Evolutionary conservation across 2,888 invertebrate genomes (phyloP), one percentile per base, ranked within the genome.

Genomic region (Nematopogon swammerdamellus): DNA sequence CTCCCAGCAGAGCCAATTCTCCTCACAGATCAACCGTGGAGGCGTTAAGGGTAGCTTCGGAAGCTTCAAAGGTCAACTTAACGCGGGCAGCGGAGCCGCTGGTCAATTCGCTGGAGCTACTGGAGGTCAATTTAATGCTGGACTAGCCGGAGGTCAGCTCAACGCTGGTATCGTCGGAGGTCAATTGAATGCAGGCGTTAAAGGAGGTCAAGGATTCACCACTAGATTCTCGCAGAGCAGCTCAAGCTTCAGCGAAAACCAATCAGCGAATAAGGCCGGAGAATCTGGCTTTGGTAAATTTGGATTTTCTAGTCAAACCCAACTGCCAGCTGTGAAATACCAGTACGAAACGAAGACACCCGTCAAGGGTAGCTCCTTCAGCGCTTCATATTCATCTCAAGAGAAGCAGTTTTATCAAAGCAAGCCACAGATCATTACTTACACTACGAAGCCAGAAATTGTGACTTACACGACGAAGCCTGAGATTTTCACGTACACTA

Each of bases 331-430:
- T 14, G 14, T 14, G 11, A 36, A 36, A 14, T 36, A 36, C 36
- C 36, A 36, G 14, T 36, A 14, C 36, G 36, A 36, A 36, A 14
- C 36, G 11, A 36, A 14, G 25, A n/a, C n/a, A 4, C 77, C 77
- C 0, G 56, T 73, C 1, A 61, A 70, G 0, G 74, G 76, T 20
- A 65, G 64, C 0, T 73, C 67, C 58, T 73, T 67, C 58, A 70
- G 67, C 48, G 70, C 75, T 0, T 64, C 72, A 0, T 75, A 66
- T 52, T 59, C 68, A 0, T 36, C 36, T 14, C 36, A 36, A 14
- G 72, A 75, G 50, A 73, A 72, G 58, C 74, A 76, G 20, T 64
- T 67, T 14, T 73, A 62, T 67, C 68, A 74, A 52, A 61, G 64
- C 2, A 73, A 74, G 19, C 44, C 44, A 17, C 18, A 18, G 57